Conservation (phyloP, 2,888 invertebrate species). For the Zhuqinia jingwanae region DNA sequence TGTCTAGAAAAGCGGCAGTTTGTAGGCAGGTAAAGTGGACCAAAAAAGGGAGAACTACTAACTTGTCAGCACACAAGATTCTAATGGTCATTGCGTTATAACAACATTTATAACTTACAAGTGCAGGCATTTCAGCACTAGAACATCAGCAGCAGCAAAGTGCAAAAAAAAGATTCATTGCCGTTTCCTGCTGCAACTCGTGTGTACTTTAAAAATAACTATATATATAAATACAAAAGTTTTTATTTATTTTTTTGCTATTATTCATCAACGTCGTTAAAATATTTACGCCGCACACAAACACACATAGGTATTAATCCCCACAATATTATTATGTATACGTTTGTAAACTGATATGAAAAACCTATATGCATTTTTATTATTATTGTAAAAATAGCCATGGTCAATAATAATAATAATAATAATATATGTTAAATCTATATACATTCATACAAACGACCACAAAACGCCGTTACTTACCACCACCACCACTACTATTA, state of each 20-base stretch:
- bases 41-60: slow-evolving; percentile 9
- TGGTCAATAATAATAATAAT: slow-evolving; percentile 36
- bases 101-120: not conserved
- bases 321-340: not conserved
- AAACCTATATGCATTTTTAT: not conserved
- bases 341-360: not conserved
- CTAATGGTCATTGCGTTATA: not conserved
- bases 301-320: not conserved
- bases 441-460: too few relatives aligned
- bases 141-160: not conserved
- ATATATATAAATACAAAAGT: not conserved
- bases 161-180: slow-evolving; percentile 45
- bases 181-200: not conserved
- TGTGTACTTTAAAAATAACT: slow-evolving; percentile 10
- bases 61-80: slow-evolving; percentile 19
- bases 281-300: not conserved
- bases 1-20: not conserved
- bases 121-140: not conserved
- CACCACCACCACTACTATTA: not conserved
- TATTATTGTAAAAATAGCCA: slow-evolving; percentile 32
- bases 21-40: not conserved
- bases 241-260: not conserved
- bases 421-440: too few relatives aligned
- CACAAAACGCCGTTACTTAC: not conserved
- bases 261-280: slow-evolving; percentile 9